Evolutionary conservation across 1,140 invertebrate genomes (phyloP).

Genomic region (Dermatophagoides farinae): DNA sequence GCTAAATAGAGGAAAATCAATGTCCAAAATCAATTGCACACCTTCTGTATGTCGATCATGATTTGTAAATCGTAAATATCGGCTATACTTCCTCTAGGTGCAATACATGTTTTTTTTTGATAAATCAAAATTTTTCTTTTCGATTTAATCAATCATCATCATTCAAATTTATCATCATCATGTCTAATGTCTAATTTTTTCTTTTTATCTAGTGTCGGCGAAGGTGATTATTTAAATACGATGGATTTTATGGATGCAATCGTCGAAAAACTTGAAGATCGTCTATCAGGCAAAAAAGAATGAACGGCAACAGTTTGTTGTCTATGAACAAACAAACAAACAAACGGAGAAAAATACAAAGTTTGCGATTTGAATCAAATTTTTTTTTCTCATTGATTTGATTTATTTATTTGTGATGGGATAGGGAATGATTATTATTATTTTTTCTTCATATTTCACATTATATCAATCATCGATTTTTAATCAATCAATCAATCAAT

Average conservation of each 20-base stretch:
- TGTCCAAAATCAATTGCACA: background rate
- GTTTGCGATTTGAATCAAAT: too few relatives aligned
- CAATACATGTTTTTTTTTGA: background rate
- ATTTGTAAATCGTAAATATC: background rate
- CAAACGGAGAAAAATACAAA: too few relatives aligned
- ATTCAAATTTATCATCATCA: background rate
- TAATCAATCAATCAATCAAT: too few relatives aligned
- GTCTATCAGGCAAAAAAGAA: too few relatives aligned
- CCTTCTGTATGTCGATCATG: background rate
- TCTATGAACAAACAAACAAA: too few relatives aligned
- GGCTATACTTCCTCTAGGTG: conserved; percentile 4
- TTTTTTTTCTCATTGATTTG: too few relatives aligned
- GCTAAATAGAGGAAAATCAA: conserved; percentile 2
- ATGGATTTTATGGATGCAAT: conserved; percentile 65
- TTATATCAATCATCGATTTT: too few relatives aligned
- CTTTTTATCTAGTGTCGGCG: conserved; percentile 37
- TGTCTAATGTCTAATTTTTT: background rate
- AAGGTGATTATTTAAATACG: conserved; percentile 58
- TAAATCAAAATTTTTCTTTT: background rate
- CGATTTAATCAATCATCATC: background rate
- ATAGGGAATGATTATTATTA: too few relatives aligned
- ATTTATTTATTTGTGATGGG: too few relatives aligned
- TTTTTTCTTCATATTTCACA: too few relatives aligned
- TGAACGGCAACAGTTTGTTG: too few relatives aligned
- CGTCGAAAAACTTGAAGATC: conserved; percentile 42